Percentiles rank a stretch among this genome's conserved stretches.
Evolutionary conservation across 2,888 invertebrate genomes (phyloP).

Genomic region (Phorcus lineatus): DNA sequence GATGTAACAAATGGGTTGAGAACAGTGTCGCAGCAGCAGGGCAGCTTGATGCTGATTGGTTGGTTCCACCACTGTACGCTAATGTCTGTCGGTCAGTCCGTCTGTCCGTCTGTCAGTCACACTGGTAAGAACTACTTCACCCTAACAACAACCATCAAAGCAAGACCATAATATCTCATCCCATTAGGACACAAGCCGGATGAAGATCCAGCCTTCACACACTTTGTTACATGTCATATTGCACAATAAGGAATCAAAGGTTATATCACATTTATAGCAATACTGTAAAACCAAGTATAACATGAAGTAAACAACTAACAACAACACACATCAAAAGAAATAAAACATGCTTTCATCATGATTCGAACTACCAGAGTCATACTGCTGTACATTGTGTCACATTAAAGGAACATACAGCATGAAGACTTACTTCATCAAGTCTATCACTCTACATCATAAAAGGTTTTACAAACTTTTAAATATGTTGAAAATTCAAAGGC

Average conservation of each 20-base stretch:
- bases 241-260: neutral
- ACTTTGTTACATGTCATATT: neutral
- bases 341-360: no score
- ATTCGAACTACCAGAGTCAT: no score
- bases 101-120: neutral
- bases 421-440: no score
- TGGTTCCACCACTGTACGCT: neutral
- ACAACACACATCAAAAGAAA: slow-evolving; percentile 1
- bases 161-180: slow-evolving; percentile 3
- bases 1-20: slow-evolving; percentile 23
- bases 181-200: neutral
- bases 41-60: slow-evolving; percentile 2
- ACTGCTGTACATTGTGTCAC: no score
- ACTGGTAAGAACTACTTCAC: slow-evolving; percentile 14
- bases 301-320: slow-evolving; percentile 19
- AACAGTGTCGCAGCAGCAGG: neutral
- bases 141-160: slow-evolving; percentile 9
- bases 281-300: slow-evolving; percentile 4
- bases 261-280: slow-evolving; percentile 10
- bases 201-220: neutral
- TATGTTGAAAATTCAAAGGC: no score
- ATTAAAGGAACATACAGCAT: no score
- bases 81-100: no score
- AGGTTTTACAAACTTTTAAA: no score
- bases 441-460: no score